A percentile compares a stretch with the other conserved stretches of the same genome.
These are phyloP conservation scores for Cephalotes varians DNA, from an alignment of 2,888 invertebrate genomes.

Conservation along the genomic window DNA sequence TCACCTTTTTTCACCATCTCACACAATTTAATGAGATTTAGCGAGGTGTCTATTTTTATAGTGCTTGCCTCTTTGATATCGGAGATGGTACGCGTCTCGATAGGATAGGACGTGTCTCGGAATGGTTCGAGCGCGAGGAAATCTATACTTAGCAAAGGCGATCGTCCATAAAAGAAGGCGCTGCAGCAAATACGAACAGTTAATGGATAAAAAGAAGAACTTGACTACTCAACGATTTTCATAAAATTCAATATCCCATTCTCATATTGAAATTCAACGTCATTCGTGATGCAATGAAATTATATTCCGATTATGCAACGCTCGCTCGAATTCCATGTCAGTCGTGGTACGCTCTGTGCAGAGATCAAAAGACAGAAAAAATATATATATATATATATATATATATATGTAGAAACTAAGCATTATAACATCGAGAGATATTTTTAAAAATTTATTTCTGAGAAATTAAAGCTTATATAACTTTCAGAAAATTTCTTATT, in stretches of 20 bases:
- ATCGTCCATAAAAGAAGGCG: conserved; percentile 62
- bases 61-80: conserved; percentile 71
- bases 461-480: neutral
- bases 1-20: neutral
- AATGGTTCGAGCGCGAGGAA: conserved; percentile 69
- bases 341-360: neutral
- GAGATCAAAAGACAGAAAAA: neutral
- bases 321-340: conserved; percentile 6
- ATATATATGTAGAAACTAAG: conserved; percentile 4
- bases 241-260: neutral
- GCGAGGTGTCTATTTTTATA: conserved; percentile 71
- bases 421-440: neutral
- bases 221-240: neutral
- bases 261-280: neutral
- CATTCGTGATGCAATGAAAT: conserved; percentile 11
- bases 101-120: conserved; percentile 68
- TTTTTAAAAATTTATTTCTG: neutral
- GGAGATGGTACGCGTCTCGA: conserved; percentile 68
- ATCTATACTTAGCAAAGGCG: conserved; percentile 75
- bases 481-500: neutral
- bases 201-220: neutral
- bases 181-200: neutral
- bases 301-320: conserved; percentile 20
- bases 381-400: no score
- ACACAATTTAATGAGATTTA: conserved; percentile 48